These are phyloP conservation scores for Oxystoma pomonae DNA, from an alignment of 2,888 invertebrate species.

Conservation along the genomic window DNA sequence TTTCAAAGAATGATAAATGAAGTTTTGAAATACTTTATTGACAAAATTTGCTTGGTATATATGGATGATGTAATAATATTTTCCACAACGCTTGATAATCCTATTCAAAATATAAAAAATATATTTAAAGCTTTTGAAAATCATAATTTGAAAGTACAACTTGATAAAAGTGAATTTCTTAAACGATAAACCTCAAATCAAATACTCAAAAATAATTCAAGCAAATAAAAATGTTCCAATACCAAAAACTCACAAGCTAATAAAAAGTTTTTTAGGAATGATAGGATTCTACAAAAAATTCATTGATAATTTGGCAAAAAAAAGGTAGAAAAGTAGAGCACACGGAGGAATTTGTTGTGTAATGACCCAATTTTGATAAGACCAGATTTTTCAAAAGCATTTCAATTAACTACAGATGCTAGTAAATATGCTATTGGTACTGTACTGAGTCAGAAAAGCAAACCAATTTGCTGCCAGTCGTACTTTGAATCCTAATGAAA, in stretches of 20 bases:
- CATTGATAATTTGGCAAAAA: too few relatives aligned
- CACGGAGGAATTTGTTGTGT: too few relatives aligned
- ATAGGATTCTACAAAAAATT: too few relatives aligned
- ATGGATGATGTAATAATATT: constrained; percentile 27
- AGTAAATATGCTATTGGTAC: too few relatives aligned
- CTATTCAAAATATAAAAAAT: constrained; percentile 19
- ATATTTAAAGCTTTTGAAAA: constrained; percentile 24
- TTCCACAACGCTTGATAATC: constrained; percentile 24
- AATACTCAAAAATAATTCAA: constrained; percentile 20
- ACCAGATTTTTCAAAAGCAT: too few relatives aligned
- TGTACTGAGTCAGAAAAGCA: too few relatives aligned
- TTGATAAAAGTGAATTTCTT: constrained; percentile 25
- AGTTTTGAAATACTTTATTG: constrained; percentile 23
- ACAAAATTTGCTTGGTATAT: constrained; percentile 24
- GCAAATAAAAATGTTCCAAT: constrained; percentile 22
- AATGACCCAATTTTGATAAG: too few relatives aligned
- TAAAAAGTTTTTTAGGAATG: too few relatives aligned
- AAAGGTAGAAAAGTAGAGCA: too few relatives aligned
- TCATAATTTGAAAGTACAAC: constrained; percentile 25
- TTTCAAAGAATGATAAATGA: constrained; percentile 32
- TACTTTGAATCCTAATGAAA: too few relatives aligned
- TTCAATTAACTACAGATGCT: too few relatives aligned
- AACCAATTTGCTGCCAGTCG: too few relatives aligned
- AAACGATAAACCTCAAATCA: constrained; percentile 20
- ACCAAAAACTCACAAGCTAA: constrained; percentile 26